Base-by-base conservation (phyloP, 2,888 invertebrate genomes). In the Xestia c-nigrum region DNA sequence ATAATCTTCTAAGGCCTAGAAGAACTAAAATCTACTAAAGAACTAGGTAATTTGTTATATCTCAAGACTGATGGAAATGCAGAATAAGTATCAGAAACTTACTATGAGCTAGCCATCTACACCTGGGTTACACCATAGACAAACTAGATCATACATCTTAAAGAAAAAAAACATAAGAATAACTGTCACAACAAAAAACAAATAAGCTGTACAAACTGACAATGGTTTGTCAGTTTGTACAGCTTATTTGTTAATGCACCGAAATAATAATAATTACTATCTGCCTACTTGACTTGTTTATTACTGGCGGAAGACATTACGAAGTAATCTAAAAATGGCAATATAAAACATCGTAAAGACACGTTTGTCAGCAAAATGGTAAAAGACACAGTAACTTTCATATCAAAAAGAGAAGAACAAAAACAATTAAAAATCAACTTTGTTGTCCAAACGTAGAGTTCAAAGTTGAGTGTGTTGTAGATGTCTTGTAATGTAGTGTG, bases 201-300 rank as follows among this genome's bases (percentile, higher is more conserved):
- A 72, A 46, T 2, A 24, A 31, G 31, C 31, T 31, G 1, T 31
- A 31, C 31, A 31, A 31, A 31, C 31, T n/a, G n/a, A n/a, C n/a
- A n/a, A n/a, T n/a, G n/a, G n/a, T n/a, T n/a, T n/a, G n/a, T n/a
- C n/a, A n/a, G n/a, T n/a, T n/a, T n/a, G n/a, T n/a, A n/a, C n/a
- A n/a, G n/a, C n/a, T n/a, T n/a, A n/a, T n/a, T n/a, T n/a, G 75
- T 83, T 59, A 79, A 50, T 74, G 68, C 64, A 82, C 85, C 31
- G 43, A 12, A 38, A 47, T 46, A 9, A 73, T 67, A 59, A 31
- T 66, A 40, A 31, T 74, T 40, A 55, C 7, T 57, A 63, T 63
- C 46, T 52, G 4, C 38, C 38, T 74, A 14, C 7, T 73, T 63
- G 21, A 50, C 4, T 12, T 71, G 21, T n/a, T 21, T 68, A 40